Percentiles rank a stretch among this genome's conserved stretches.
These are phyloP conservation scores for Leguminivora glycinivorella DNA, from an alignment of 1,140 invertebrate genomes.

Conservation along the genomic window DNA sequence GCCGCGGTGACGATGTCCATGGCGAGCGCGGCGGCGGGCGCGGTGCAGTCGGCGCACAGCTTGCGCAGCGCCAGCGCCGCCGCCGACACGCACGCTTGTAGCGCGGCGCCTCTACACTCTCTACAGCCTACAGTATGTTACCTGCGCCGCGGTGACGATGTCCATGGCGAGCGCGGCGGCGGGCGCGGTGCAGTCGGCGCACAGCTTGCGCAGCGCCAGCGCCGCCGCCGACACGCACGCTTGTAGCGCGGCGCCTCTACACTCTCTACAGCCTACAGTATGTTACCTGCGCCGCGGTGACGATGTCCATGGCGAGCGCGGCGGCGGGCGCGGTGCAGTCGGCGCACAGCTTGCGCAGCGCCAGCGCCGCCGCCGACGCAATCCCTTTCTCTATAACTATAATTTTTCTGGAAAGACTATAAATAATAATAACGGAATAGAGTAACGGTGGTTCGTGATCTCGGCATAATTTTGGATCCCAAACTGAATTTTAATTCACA, in stretches of 20 bases:
- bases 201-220: slow-evolving; percentile 92
- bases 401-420: too few species aligned
- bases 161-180: slow-evolving; percentile 86
- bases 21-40: slow-evolving; percentile 85
- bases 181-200: slow-evolving; percentile 86
- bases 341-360: slow-evolving; percentile 90
- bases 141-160: slow-evolving; percentile 83
- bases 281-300: slow-evolving; percentile 82
- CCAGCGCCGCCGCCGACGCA: slow-evolving; percentile 91
- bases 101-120: too few species aligned
- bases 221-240: slow-evolving; percentile 89
- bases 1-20: slow-evolving; percentile 84
- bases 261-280: too few species aligned
- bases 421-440: too few species aligned
- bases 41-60: slow-evolving; percentile 87
- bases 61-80: slow-evolving; percentile 94
- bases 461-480: too few species aligned
- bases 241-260: slow-evolving; percentile 84
- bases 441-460: too few species aligned
- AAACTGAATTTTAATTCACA: too few species aligned
- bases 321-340: slow-evolving; percentile 87
- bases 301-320: slow-evolving; percentile 85
- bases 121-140: too few species aligned
- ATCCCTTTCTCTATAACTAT: too few species aligned
- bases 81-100: slow-evolving; percentile 85